A percentile compares a stretch with the other conserved stretches of the same genome.
phyloP scores from a whole-genome alignment of 2,888 invertebrate species.

The Lepidochitona cinerea region DNA sequence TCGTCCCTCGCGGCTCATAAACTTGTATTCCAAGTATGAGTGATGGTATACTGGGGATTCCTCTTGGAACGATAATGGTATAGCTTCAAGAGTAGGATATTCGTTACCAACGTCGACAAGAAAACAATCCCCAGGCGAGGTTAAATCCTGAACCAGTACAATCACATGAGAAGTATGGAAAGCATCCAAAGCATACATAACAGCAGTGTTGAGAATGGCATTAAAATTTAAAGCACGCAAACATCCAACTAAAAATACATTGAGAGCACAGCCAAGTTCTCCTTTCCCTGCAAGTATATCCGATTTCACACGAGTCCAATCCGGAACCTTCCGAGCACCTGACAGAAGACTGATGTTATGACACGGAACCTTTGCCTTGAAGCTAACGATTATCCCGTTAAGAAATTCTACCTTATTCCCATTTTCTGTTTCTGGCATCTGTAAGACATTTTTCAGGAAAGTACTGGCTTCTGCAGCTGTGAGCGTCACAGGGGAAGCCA shows the following conservation, averaged over 20 bases:
- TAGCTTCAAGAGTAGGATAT: constrained; percentile 1
- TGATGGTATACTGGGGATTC: constrained; percentile 2
- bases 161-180: constrained; percentile 1
- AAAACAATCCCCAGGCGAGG: background rate
- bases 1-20: background rate
- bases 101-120: constrained; percentile 6
- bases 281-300: background rate
- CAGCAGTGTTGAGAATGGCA: background rate
- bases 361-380: background rate
- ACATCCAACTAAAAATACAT: background rate
- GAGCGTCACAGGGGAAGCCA: background rate
- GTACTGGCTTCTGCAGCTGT: background rate
- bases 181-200: constrained; percentile 2
- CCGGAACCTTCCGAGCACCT: background rate
- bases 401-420: background rate
- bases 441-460: background rate
- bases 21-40: constrained; percentile 7
- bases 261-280: background rate
- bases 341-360: constrained; percentile 1
- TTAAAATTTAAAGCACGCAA: background rate
- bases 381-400: background rate
- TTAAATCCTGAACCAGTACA: background rate
- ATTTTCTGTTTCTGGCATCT: background rate
- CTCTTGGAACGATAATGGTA: background rate
- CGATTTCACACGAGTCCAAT: background rate